Evolutionary conservation across 2,888 invertebrate genomes (phyloP), one percentile per base, ranked within the genome.

Genomic region (Catocala fraxini): DNA sequence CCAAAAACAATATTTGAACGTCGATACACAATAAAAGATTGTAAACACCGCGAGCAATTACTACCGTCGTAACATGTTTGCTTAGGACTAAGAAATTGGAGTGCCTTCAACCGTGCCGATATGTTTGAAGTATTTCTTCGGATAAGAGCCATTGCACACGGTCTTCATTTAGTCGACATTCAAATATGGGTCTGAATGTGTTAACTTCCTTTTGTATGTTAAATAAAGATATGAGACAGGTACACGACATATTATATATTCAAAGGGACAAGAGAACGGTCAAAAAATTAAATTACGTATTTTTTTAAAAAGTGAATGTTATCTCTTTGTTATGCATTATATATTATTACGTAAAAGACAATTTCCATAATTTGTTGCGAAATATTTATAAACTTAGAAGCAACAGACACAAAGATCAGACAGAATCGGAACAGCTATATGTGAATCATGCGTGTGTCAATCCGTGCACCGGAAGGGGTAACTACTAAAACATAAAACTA

Each of bases 61-160:
- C 91, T 89, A 87, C 88, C 72, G 85, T 85, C 83, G 89, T 89
- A 90, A 93, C 93, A 92, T 94, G 91, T 94, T 94, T 93, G 86
- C 85, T 93, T 94, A 94, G 94, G 93, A 93, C 93, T 86, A 89
- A 89, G 90, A 87, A 88, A 91, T 90, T 91, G 90, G 91, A 93
- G 93, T 92, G 91, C 90, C 88, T 92, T 91, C 90, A 86, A 88
- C 89, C 91, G 87, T 89, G 89, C 87, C 86, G 87, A 89, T 90
- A 89, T 90, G 88, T 92, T 90, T 90, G 85, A 89, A 87, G 89
- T 86, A 88, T 88, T 87, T 86, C 88, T 85, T 59, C 59, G 56
- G 61, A 70, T 59, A 75, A 70, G 71, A 64, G 65, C 66, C 60
- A 53, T 55, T 45, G 64, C 66, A 68, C 57, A 73, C 61, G 70